Base-by-base conservation (phyloP, 2,797 vertebrate species). In the Hippopotamyrus pictus region DNA sequence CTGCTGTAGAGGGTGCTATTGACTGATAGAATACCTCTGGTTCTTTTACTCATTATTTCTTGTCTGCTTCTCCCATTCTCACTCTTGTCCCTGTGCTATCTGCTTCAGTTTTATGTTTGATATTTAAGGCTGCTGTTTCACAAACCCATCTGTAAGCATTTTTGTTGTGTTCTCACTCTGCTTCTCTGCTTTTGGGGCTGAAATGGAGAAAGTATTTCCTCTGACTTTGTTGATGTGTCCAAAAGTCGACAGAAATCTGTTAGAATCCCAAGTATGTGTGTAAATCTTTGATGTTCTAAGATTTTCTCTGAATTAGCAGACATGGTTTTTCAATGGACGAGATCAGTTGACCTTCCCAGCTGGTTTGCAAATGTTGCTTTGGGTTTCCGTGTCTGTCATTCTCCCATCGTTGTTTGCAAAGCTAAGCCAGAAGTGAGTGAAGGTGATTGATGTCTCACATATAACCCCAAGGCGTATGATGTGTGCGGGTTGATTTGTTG, bases 1-100 rank as follows among this genome's bases (percentile, higher is more conserved):
- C 65, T 73, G 12, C 65, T 73, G 65, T 37, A 73, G 95, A 95
- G 94, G 95, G 95, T 91, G 95, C 95, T 95, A 93, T 95, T 95
- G 69, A 93, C 94, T 94, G 94, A 92, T 57, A 90, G 93, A 93
- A 92, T 59, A 73, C 25, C 19, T 86, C 48, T 37, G 44, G 44
- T 1, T 57, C 12, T 37, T 53, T n/a, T 54, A 3, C 29, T 57
- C 33, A 51, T n/a, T 7, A 29, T n/a, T 86, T 37, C 22, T 59
- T 88, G 19, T 79, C 65, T 33, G 25, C 50, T 62, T 88, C 41
- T 48, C 33, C n/a, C 46, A 41, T 65, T 37, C 87, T 79, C 1
- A 37, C 17, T 76, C 14, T 79, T 59, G 57, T 29, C 19, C 50
- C 12, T 7, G 12, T 79, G 7, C 48, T 29, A n/a, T 33, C 48